Evolutionary conservation across 2,888 invertebrate species (phyloP), one percentile per base, ranked within the genome.

Genomic region (Perithous albicinctus): DNA sequence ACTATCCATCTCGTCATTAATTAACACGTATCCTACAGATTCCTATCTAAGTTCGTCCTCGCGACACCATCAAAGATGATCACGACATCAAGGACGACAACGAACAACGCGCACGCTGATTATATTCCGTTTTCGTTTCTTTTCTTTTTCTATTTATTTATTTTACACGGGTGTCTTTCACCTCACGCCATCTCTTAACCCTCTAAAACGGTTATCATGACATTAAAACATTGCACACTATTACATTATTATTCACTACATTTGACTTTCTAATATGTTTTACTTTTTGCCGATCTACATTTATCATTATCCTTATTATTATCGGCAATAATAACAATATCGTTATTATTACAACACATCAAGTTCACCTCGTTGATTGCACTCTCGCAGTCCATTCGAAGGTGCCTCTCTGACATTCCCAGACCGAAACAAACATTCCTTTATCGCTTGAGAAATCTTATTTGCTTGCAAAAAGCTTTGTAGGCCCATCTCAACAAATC

Each of bases 81-180:
- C 26, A 38, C 54, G 35, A 46, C 35, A 7, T 29, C 18, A 7
- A 63, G 8, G 2, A 26, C 20, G 54, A 56, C 15, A n/a, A 51
- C 23, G 20, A 51, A 63, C 64, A 18, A 63, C 54, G 29, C 18
- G 23, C 59, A 32, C 67, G 43, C 43, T 15, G 10, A 38, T 73
- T 77, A 63, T 80, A 73, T 67, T 80, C 63, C 64, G 54, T 61
- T 63, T 51, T 51, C 76, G 46, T 12, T 15, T 56, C 15, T 38
- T 18, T 8, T 69, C n/a, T n/a, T n/a, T n/a, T n/a, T n/a, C n/a
- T n/a, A n/a, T n/a, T n/a, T n/a, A n/a, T n/a, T n/a, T n/a, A n/a
- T 41, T 38, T 23, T 20, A 29, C 63, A 32, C 77, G 23, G 61
- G 32, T 63, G 70, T 80, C 38, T 20, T 26, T n/a, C 54, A 74